These are phyloP conservation scores for Imbricaverruca yamaguchii DNA, from an alignment of 2,888 invertebrate species.

Conservation along the genomic window DNA sequence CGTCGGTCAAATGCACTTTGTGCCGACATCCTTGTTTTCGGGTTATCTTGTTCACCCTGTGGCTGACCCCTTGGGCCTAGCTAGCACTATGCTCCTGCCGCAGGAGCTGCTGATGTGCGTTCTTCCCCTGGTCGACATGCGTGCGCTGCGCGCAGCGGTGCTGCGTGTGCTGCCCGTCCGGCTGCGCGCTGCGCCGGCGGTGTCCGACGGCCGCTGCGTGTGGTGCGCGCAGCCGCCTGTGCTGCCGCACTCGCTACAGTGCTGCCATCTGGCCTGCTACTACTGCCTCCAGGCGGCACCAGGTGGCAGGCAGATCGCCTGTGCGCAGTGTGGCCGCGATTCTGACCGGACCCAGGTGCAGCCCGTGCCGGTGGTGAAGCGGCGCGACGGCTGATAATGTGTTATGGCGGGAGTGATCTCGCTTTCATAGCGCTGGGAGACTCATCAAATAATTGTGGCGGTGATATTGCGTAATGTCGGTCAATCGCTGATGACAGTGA, in stretches of 20 bases:
- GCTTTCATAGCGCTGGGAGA: too few species aligned
- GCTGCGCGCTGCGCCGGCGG: too few species aligned
- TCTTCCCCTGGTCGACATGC: slow-evolving; percentile 2
- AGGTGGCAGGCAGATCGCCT: not conserved
- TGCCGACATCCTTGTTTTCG: too few species aligned
- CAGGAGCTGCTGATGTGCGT: slow-evolving; percentile 18
- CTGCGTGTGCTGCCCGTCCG: not conserved
- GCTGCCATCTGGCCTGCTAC: slow-evolving; percentile 13
- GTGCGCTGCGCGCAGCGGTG: not conserved
- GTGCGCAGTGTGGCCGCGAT: not conserved
- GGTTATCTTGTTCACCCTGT: too few species aligned
- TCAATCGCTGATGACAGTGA: too few species aligned
- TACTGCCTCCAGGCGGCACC: not conserved
- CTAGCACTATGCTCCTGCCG: too few species aligned
- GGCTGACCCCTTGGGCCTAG: too few species aligned
- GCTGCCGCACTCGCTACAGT: not conserved
- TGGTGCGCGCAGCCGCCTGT: slow-evolving; percentile 8
- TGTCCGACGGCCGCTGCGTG: not conserved
- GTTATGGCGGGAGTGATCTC: too few species aligned
- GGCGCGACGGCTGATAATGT: too few species aligned
- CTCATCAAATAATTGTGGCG: too few species aligned
- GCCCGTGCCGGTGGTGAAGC: not conserved
- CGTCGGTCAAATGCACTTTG: too few species aligned
- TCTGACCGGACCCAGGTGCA: not conserved
- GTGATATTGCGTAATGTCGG: too few species aligned